Evolutionary conservation across 1,140 invertebrate genomes (phyloP).

Genomic region (Drosophila trapezifrons): DNA sequence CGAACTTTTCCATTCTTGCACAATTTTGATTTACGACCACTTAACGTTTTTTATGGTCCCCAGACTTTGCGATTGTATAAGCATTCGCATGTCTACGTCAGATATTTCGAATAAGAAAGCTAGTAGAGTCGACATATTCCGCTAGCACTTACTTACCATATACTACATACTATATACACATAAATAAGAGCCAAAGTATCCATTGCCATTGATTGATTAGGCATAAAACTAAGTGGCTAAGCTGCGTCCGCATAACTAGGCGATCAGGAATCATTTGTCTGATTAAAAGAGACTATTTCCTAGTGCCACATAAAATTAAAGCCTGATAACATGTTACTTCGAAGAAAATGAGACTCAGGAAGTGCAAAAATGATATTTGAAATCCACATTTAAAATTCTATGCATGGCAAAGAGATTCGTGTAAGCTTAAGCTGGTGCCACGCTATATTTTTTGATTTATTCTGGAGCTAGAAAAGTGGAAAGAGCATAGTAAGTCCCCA

Average conservation of each 20-base stretch:
- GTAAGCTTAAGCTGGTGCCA: background rate
- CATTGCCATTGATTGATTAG: slow-evolving; percentile 15
- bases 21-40: slow-evolving; percentile 78
- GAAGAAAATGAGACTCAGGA: background rate
- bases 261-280: background rate
- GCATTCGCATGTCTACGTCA: slow-evolving; percentile 8
- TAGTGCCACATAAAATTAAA: too few relatives aligned
- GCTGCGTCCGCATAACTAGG: background rate
- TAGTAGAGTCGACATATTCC: background rate
- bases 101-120: slow-evolving; percentile 7
- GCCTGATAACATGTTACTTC: too few relatives aligned
- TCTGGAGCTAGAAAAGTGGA: background rate
- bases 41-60: slow-evolving; percentile 71
- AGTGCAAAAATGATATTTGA: too few relatives aligned
- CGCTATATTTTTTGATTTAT: slow-evolving; percentile 7
- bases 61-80: slow-evolving; percentile 28
- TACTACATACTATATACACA: background rate
- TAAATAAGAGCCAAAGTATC: slow-evolving; percentile 7
- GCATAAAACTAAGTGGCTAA: background rate
- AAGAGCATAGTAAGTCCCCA: too few relatives aligned
- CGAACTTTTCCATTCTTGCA: slow-evolving; percentile 62
- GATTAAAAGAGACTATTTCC: background rate
- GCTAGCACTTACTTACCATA: slow-evolving; percentile 4
- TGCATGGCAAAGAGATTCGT: background rate
- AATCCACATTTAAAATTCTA: background rate